Evolutionary conservation across 1,140 invertebrate genomes (phyloP).

Genomic region (Philaenus spumarius): DNA sequence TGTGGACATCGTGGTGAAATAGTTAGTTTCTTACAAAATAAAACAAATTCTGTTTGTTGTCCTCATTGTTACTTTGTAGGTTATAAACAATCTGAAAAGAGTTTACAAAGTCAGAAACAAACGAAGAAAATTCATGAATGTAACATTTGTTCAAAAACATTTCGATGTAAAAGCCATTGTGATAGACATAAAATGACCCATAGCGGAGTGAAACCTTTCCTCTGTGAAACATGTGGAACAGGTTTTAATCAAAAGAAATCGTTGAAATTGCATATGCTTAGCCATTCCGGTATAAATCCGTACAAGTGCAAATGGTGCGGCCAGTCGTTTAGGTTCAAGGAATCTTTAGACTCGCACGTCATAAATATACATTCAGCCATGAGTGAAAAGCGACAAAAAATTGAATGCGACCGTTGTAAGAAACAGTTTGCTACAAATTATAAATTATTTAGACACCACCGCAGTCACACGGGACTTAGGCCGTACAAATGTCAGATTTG

Average conservation of each 20-base stretch:
- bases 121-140: conserved; percentile 19
- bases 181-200: conserved; percentile 48
- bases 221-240: conserved; percentile 53
- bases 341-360: conserved; percentile 22
- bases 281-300: conserved; percentile 49
- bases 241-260: conserved; percentile 13
- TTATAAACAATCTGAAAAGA: background rate
- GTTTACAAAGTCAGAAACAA: background rate
- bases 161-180: conserved; percentile 29
- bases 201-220: conserved; percentile 67
- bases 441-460: conserved; percentile 21
- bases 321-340: conserved; percentile 41
- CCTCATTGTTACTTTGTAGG: background rate
- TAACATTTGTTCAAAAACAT: conserved; percentile 34
- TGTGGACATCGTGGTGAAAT: conserved; percentile 25
- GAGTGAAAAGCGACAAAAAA: conserved; percentile 21
- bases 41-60: background rate
- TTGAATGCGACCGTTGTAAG: conserved; percentile 43
- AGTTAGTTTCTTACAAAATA: conserved; percentile 16
- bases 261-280: conserved; percentile 41
- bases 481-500: conserved; percentile 42
- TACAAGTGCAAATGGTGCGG: conserved; percentile 44
- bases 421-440: conserved; percentile 16
- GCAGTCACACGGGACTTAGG: conserved; percentile 36
- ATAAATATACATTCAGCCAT: conserved; percentile 18